These are phyloP conservation scores for Chaitophorus viminalis DNA, from an alignment of 2,888 invertebrate species.

Conservation along the genomic window DNA sequence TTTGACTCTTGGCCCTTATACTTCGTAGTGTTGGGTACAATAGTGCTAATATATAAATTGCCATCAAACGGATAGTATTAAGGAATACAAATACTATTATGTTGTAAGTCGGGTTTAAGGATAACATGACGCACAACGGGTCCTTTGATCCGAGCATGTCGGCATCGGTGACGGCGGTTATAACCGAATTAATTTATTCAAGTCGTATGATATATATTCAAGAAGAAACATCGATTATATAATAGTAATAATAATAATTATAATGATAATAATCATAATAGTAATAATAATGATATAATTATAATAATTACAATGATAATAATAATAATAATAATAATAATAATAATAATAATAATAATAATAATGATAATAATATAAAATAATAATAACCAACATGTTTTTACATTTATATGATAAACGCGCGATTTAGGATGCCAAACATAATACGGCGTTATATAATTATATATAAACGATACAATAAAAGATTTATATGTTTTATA, in stretches of 20 bases:
- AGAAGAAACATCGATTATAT: constrained; percentile 43
- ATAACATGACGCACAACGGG: background rate
- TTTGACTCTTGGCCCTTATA: too few relatives aligned
- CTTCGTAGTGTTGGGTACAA: too few relatives aligned
- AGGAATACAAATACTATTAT: too few relatives aligned
- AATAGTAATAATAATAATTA: background rate
- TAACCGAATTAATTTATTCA: background rate
- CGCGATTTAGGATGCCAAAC: background rate
- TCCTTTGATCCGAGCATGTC: background rate
- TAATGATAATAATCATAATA: constrained; percentile 13
- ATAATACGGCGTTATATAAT: background rate
- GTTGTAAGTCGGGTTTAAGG: background rate
- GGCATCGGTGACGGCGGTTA: background rate
- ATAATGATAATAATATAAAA: background rate
- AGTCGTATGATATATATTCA: background rate
- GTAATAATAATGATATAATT: constrained; percentile 4
- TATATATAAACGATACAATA: background rate
- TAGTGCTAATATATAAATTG: too few relatives aligned
- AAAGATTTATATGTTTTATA: background rate
- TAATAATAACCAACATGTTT: constrained; percentile 14
- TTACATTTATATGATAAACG: background rate
- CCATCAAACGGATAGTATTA: too few relatives aligned
- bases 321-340: constrained; percentile 26
- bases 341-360: background rate
- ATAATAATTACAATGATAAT: constrained; percentile 33